Evolutionary conservation across 2,888 invertebrate genomes (phyloP), one percentile per base, ranked within the genome.

Genomic region (Fragum sueziense): DNA sequence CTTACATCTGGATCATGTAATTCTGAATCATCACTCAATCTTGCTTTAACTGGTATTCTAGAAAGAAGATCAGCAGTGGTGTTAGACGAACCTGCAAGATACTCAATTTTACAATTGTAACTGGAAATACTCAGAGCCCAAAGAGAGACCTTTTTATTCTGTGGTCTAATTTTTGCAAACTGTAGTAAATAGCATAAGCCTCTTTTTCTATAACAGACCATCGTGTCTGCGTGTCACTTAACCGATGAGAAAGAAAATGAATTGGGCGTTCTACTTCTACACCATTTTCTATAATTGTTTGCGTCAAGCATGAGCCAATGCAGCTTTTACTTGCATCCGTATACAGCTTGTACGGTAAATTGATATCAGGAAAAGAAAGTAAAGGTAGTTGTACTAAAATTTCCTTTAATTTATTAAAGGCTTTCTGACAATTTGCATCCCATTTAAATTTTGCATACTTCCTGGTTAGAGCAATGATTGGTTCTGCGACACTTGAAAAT

Each of bases 121-220:
- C n/a, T n/a, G n/a, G n/a, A n/a, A n/a, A n/a, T n/a, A n/a, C n/a
- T n/a, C n/a, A n/a, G n/a, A n/a, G n/a, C n/a, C n/a, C n/a, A n/a
- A n/a, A n/a, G n/a, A n/a, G n/a, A n/a, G n/a, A n/a, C n/a, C n/a
- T n/a, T n/a, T n/a, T n/a, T n/a, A n/a, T n/a, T n/a, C n/a, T n/a
- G n/a, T 68, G 31, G 31, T 80, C 76, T 31, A 79, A 47, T 29
- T 79, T 80, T 22, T 70, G 69, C 27, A 76, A 52, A 11, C 47
- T 11, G 51, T 54, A 76, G 52, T 76, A 57, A 62, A 73, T 34
- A 62, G 29, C 52, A 41, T 57, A 65, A n/a, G 34, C 33, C 22
- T 76, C 75, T 52, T 80, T 80, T 62, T 80, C 73, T 0, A 73
- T 62, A 11, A 73, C 70, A 20, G 72, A 61, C 73, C 80, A 80